Base-by-base conservation (phyloP, 2,888 invertebrate species). In the Onthophagus sagittarius region DNA sequence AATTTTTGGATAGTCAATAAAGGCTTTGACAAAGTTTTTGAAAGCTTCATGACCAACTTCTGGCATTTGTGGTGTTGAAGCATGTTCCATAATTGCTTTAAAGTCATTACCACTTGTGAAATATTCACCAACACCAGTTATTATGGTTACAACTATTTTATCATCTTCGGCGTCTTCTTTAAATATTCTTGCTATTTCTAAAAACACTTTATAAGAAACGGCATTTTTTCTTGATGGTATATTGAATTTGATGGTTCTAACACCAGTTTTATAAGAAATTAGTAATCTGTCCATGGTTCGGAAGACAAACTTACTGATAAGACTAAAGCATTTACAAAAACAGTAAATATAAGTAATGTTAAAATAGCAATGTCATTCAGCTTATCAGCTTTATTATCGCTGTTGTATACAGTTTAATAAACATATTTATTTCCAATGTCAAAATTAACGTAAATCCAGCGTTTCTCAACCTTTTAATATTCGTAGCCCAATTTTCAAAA, bases 1-100 rank as follows among this genome's bases (percentile, higher is more conserved):
- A 39, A 97, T 86, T 85, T 99, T 99, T 0, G 96, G 94, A 83
- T 95, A 97, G 77, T 91, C 90, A 77, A 98, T 94, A 78, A 96
- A 92, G 0, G 94, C 23, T 23, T 23, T 23, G 23, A 23, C 23
- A 23, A 23, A 23, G 23, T 23, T 23, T 23, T 23, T 23, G 3
- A 23, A 23, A 23, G 23, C 23, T 23, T 23, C 88, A 74, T 89
- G 87, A 1, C 97, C 88, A 86, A 93, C 93, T 5, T 89, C 86
- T 23, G 23, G 23, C 23, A 23, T 23, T 23, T 23, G 23, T 23
- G 23, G 23, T 1, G 1, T 23, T 23, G 62, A 0, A 9, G 39
- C 32, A 7, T 14, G 9, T 65, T 74, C 69, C 53, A 73, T 69
- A 15, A 69, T 39, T 32, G 62, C 72, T 62, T 72, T 73, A 32